These are phyloP conservation scores for Cephus nigrinus DNA, from an alignment of 2,888 invertebrate genomes.

Conservation along the genomic window DNA sequence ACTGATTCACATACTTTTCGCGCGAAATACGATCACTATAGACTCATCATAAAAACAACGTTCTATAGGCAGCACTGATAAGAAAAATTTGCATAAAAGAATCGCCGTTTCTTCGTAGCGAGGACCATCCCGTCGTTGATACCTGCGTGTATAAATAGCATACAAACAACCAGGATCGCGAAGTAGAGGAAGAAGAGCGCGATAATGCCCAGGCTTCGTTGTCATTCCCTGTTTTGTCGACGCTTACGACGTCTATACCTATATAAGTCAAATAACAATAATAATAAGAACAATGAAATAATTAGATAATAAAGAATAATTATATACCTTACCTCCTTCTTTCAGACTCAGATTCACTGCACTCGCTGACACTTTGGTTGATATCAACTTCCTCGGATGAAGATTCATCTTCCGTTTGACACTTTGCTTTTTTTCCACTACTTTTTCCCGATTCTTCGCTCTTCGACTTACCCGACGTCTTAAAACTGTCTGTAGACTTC, in stretches of 20 bases:
- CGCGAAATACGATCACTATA: background rate
- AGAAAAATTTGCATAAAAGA: slow-evolving; percentile 2
- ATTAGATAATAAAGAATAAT: background rate
- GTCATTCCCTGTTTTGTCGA: slow-evolving; percentile 67
- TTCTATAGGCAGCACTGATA: slow-evolving; percentile 9
- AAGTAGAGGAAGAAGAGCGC: slow-evolving; percentile 70
- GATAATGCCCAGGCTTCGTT: slow-evolving; percentile 70
- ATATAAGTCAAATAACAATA: slow-evolving; percentile 30
- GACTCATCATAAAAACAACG: background rate
- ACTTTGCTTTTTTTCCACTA: slow-evolving; percentile 43
- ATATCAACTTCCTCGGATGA: slow-evolving; percentile 36
- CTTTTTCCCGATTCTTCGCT: slow-evolving; percentile 42
- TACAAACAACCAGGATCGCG: slow-evolving; percentile 69
- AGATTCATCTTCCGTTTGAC: slow-evolving; percentile 43
- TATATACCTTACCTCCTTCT: slow-evolving; percentile 40
- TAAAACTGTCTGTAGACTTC: slow-evolving; percentile 10
- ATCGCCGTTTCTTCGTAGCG: slow-evolving; percentile 43
- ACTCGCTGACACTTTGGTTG: slow-evolving; percentile 38
- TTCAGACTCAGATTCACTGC: slow-evolving; percentile 44
- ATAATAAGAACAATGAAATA: slow-evolving; percentile 35
- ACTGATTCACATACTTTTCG: background rate
- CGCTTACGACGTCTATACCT: slow-evolving; percentile 56
- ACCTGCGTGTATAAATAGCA: slow-evolving; percentile 71
- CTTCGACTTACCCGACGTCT: slow-evolving; percentile 23
- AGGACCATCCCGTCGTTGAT: slow-evolving; percentile 70